A percentile compares a stretch with the other conserved stretches of the same genome.
Conservation (phyloP, 1,140 invertebrate species). For the Euura lappo region DNA sequence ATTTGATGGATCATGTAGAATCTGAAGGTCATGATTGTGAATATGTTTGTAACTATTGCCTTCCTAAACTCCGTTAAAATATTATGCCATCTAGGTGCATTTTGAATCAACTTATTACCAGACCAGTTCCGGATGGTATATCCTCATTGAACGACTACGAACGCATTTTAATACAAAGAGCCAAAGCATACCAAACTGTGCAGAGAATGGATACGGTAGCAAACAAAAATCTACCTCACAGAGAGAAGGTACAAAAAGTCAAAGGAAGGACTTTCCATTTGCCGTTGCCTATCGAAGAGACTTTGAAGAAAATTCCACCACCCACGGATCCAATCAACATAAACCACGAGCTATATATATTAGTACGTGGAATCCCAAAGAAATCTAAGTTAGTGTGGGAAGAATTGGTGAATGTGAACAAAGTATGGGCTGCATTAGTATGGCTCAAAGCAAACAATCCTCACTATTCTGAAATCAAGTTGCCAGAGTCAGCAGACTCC, state of each 20-base stretch:
- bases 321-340: slow-evolving; percentile 29
- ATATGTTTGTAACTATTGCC: no score
- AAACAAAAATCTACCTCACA: slow-evolving; percentile 39
- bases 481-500: slow-evolving; percentile 17
- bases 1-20: no score
- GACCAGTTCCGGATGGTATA: no score
- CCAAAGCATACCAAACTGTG: slow-evolving; percentile 46
- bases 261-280: slow-evolving; percentile 45
- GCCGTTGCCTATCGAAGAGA: slow-evolving; percentile 42
- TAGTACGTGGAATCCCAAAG: slow-evolving; percentile 29
- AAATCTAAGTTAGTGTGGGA: slow-evolving; percentile 34
- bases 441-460: slow-evolving; percentile 29
- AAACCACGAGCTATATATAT: slow-evolving; percentile 27
- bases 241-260: slow-evolving; percentile 35
- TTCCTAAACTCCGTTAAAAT: no score
- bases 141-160: no score
- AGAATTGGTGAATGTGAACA: slow-evolving; percentile 25
- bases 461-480: slow-evolving; percentile 26
- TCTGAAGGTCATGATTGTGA: no score
- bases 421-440: slow-evolving; percentile 21
- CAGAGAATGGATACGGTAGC: slow-evolving; percentile 34
- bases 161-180: slow-evolving; percentile 18
- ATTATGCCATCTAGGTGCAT: no score
- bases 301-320: slow-evolving; percentile 36
- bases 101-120: no score